Percentiles rank a stretch among this genome's conserved stretches.
Conservation (phyloP, 2,797 vertebrate species). For the Falco biarmicus region DNA sequence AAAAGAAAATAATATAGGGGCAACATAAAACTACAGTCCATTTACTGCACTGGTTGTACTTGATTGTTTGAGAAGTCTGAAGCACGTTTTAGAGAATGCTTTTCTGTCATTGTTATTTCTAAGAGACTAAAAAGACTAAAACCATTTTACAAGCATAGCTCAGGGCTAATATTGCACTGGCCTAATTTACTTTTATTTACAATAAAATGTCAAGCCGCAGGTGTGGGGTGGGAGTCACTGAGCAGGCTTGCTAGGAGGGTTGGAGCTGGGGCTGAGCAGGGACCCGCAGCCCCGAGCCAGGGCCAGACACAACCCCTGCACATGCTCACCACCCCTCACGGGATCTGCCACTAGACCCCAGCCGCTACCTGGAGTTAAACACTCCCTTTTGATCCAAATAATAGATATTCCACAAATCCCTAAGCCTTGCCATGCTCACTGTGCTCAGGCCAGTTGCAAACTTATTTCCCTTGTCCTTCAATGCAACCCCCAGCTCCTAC, state of each 20-base stretch:
- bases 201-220: neutral
- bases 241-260: accelerated
- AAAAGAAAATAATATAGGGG: neutral
- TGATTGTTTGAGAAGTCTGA: neutral
- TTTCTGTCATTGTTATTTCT: neutral
- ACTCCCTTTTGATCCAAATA: neutral
- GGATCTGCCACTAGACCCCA: no score
- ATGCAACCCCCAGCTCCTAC: neutral
- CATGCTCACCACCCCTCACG: no score
- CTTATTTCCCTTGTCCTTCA: no score
- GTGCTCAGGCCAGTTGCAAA: neutral
- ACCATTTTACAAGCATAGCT: neutral
- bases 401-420: no score
- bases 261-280: neutral
- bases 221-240: neutral
- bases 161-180: neutral
- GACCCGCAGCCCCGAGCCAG: no score
- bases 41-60: neutral
- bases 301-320: no score
- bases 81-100: neutral
- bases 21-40: neutral
- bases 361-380: no score
- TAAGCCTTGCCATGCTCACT: accelerated
- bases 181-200: neutral
- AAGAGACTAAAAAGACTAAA: neutral